Evolutionary conservation across 2,888 invertebrate genomes (phyloP).

Genomic region (Thecophora atra): DNA sequence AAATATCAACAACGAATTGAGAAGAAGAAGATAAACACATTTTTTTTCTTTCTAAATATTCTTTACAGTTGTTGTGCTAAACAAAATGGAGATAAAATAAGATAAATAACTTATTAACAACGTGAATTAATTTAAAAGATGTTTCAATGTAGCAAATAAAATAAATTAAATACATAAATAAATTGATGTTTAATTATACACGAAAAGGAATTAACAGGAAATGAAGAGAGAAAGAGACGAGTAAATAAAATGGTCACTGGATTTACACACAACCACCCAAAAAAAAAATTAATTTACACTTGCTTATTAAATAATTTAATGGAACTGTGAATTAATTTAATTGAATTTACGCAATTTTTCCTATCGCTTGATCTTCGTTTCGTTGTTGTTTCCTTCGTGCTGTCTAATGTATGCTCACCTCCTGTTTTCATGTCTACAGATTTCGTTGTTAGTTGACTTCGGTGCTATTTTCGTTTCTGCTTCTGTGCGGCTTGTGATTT

Average conservation of each 20-base stretch:
- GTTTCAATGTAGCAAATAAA: too few species aligned
- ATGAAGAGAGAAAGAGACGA: not conserved
- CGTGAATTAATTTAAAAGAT: too few species aligned
- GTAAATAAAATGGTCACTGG: not conserved
- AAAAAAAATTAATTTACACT: not conserved
- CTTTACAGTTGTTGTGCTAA: too few species aligned
- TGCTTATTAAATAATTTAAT: not conserved
- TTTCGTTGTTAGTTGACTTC: not conserved
- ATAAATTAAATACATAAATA: too few species aligned
- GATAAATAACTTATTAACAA: too few species aligned
- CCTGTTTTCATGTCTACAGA: not conserved
- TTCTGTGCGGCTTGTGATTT: not conserved
- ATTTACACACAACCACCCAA: not conserved
- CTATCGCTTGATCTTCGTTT: not conserved
- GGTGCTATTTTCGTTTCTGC: not conserved
- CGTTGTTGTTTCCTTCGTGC: not conserved
- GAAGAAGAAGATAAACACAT: not conserved
- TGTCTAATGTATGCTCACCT: not conserved
- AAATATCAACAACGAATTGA: not conserved
- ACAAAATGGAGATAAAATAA: too few species aligned
- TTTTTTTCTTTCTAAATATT: not conserved
- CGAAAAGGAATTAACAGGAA: not conserved
- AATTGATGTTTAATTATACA: too few species aligned
- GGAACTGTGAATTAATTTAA: too few species aligned
- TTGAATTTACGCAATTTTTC: too few species aligned